Conservation (phyloP, 2,113 vertebrate genomes). For the Rhinoptilus africanus region DNA sequence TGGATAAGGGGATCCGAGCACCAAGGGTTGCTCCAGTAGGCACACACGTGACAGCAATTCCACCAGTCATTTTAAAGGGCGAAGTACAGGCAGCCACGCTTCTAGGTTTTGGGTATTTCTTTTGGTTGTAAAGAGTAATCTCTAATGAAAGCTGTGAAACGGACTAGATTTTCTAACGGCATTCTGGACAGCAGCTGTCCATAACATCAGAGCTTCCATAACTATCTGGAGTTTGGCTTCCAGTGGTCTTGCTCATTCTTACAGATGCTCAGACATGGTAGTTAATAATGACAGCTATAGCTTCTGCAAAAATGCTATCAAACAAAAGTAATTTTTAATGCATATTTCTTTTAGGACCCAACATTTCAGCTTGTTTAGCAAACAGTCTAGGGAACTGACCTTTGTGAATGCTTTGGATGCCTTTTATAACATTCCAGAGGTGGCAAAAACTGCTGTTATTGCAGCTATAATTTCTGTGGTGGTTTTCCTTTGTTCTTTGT, state of each 20-base stretch:
- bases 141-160: not conserved
- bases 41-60: not conserved
- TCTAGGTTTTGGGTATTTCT: not conserved
- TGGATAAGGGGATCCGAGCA: not conserved
- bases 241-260: not conserved
- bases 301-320: not conserved
- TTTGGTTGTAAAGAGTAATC: not conserved
- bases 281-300: not conserved
- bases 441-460: not conserved
- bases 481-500: not conserved
- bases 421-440: conserved; percentile 27
- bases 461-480: not conserved
- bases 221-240: not conserved
- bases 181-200: not conserved
- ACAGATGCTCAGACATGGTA: not conserved
- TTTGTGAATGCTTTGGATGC: conserved; percentile 48
- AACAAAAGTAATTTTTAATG: not conserved
- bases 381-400: not conserved
- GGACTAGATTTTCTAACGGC: not conserved
- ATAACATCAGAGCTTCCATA: not conserved
- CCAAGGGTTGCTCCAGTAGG: not conserved
- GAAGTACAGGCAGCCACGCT: not conserved
- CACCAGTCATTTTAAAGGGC: not conserved
- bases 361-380: not conserved
- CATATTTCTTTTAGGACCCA: not conserved